These are phyloP conservation scores for Hirtodrosophila histrioides DNA, from an alignment of 2,888 invertebrate genomes.

Conservation along the genomic window DNA sequence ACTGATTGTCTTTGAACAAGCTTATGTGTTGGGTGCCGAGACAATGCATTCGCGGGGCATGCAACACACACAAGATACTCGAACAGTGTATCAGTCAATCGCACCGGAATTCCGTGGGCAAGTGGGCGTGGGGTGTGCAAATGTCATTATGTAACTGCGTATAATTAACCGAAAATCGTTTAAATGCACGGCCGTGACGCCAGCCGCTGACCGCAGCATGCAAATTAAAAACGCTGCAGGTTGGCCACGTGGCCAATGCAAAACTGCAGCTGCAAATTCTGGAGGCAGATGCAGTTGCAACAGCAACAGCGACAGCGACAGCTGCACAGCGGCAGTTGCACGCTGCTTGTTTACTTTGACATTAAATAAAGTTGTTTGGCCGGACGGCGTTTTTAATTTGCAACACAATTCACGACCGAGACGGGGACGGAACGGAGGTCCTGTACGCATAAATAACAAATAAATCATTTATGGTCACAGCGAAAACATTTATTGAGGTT, in stretches of 20 bases:
- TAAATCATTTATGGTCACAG: conserved; percentile 77
- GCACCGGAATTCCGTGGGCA: conserved; percentile 20
- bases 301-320: conserved; percentile 38
- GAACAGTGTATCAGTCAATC: conserved; percentile 42
- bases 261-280: neutral
- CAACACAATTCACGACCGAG: conserved; percentile 26
- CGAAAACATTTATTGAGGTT: conserved; percentile 76
- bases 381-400: conserved; percentile 63
- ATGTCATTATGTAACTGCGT: conserved; percentile 67
- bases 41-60: conserved; percentile 35
- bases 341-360: conserved; percentile 70
- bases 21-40: conserved; percentile 6
- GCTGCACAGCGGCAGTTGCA: conserved; percentile 48
- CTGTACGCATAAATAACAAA: conserved; percentile 75
- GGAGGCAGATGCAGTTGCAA: neutral
- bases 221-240: conserved; percentile 71
- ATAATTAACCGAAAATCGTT: conserved; percentile 79
- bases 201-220: conserved; percentile 51
- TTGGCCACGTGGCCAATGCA: neutral
- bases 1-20: conserved; percentile 12
- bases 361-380: conserved; percentile 79
- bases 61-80: conserved; percentile 27
- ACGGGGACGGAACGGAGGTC: conserved; percentile 1
- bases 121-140: conserved; percentile 49
- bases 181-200: conserved; percentile 47